Evolutionary conservation across 2,888 invertebrate species (phyloP), one percentile per base, ranked within the genome.

Genomic region (Caenorhabditis sulstoni): DNA sequence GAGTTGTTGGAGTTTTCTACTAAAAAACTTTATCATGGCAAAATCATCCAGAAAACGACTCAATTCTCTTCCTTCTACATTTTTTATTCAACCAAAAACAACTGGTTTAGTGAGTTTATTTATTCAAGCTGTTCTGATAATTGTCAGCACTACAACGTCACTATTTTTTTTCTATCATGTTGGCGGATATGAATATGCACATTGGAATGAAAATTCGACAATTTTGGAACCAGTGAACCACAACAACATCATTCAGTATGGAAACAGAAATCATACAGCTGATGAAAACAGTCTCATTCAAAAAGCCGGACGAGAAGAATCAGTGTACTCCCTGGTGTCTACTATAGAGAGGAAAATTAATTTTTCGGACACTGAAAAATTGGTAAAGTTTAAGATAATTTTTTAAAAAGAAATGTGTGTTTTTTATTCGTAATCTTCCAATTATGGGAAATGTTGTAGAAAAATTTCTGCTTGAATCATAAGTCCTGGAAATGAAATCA

Each of bases 81-180:
- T 81, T 53, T 80, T 81, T 55, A 71, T 84, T 1, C 39, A 53
- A 23, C 75, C 84, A 16, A 84, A 84, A 73, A 50, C 73, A 2
- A 81, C 80, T 55, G 86, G 86, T 8, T 44, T 86, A 12, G 82
- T 75, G 11, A 79, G 83, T 20, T 59, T 84, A 8, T 81, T 82
- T 47, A 66, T 86, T n/a, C 86, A 86, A 80, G 76, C 75, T 16
- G 76, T 71, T 4, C 44, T 84, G 1, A 55, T 86, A 2, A 75
- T 86, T 11, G 53, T 81, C 9, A 82, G 83, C 20, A 79, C 62
- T 1, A 53, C 79, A 16, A 81, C 76, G 8, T 62, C 80, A 0
- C 65, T 86, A 35, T 86, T 84, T 58, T 83, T 83, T 49, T 86
- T 86, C 65, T 86, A 86, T 49, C 86, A 86, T 29, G 80, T 86